Evolutionary conservation across 2,888 invertebrate genomes (phyloP).

Genomic region (Sinelater perroti): DNA sequence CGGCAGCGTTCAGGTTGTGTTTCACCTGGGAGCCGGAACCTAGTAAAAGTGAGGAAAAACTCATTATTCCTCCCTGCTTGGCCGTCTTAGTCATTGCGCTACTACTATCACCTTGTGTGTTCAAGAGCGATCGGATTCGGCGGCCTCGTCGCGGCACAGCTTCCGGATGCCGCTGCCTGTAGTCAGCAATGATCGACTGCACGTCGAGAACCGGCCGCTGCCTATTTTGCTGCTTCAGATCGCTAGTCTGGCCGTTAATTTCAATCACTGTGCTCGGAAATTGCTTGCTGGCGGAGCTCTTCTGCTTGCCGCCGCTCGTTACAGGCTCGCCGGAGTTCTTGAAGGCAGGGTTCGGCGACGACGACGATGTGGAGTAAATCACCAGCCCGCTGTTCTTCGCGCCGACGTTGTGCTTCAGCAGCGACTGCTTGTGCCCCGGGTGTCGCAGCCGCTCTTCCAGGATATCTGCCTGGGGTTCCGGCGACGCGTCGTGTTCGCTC

Average conservation of each 20-base stretch:
- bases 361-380: conserved; percentile 37
- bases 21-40: conserved; percentile 61
- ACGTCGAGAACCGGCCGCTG: conserved; percentile 85
- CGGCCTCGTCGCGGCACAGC: conserved; percentile 74
- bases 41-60: conserved; percentile 59
- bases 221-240: conserved; percentile 64
- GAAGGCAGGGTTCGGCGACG: conserved; percentile 35
- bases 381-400: conserved; percentile 34
- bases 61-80: conserved; percentile 51
- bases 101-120: conserved; percentile 50
- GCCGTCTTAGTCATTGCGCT: conserved; percentile 47
- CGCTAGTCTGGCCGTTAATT: conserved; percentile 68
- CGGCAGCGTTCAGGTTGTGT: conserved; percentile 47
- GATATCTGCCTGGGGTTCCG: conserved; percentile 45
- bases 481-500: conserved; percentile 32
- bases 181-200: conserved; percentile 83
- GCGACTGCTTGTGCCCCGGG: conserved; percentile 41
- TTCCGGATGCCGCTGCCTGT: conserved; percentile 79
- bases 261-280: conserved; percentile 58
- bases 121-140: conserved; percentile 67
- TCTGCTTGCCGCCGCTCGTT: conserved; percentile 23
- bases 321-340: conserved; percentile 33
- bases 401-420: conserved; percentile 46
- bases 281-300: conserved; percentile 39
- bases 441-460: conserved; percentile 34